Evolutionary conservation across 2,113 vertebrate genomes (phyloP).

Genomic region (Carollia perspicillata): DNA sequence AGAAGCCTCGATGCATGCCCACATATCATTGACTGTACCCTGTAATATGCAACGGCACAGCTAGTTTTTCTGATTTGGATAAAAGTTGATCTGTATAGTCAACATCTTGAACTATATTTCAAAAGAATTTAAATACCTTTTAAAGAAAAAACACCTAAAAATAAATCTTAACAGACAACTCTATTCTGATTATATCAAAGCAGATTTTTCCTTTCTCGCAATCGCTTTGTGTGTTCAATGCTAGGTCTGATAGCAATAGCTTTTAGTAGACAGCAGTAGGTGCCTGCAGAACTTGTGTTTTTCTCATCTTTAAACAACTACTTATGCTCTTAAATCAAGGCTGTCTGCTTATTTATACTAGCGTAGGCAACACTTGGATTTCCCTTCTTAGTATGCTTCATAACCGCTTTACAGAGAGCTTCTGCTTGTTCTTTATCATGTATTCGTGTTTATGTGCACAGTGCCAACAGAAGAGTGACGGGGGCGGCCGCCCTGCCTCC

Average conservation of each 20-base stretch:
- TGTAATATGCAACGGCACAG: slow-evolving; percentile 99
- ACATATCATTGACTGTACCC: slow-evolving; percentile 99
- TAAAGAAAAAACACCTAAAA: slow-evolving; percentile 94
- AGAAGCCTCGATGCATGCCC: slow-evolving; percentile 99
- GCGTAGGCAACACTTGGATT: slow-evolving; percentile 94
- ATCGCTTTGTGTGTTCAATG: slow-evolving; percentile 99
- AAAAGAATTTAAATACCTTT: slow-evolving; percentile 98
- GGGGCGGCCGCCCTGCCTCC: slow-evolving; percentile 79
- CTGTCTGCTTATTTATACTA: slow-evolving; percentile 95
- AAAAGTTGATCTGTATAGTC: slow-evolving; percentile 99
- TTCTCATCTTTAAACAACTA: slow-evolving; percentile 97
- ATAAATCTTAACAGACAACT: slow-evolving; percentile 96
- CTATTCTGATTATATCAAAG: slow-evolving; percentile 99
- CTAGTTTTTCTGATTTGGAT: slow-evolving; percentile 99
- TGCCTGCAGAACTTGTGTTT: slow-evolving; percentile 98
- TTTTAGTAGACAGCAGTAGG: slow-evolving; percentile 99
- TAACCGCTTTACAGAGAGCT: slow-evolving; percentile 98
- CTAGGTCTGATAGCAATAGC: slow-evolving; percentile 99
- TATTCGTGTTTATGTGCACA: slow-evolving; percentile 99
- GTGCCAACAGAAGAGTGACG: slow-evolving; percentile 94
- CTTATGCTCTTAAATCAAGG: slow-evolving; percentile 94
- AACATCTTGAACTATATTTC: slow-evolving; percentile 98
- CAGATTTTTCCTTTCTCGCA: slow-evolving; percentile 99
- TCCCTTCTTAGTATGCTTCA: slow-evolving; percentile 99
- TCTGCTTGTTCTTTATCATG: slow-evolving; percentile 99